Evolutionary conservation across 2,797 vertebrate genomes (phyloP).

Genomic region (Crocodylus rhombifer): DNA sequence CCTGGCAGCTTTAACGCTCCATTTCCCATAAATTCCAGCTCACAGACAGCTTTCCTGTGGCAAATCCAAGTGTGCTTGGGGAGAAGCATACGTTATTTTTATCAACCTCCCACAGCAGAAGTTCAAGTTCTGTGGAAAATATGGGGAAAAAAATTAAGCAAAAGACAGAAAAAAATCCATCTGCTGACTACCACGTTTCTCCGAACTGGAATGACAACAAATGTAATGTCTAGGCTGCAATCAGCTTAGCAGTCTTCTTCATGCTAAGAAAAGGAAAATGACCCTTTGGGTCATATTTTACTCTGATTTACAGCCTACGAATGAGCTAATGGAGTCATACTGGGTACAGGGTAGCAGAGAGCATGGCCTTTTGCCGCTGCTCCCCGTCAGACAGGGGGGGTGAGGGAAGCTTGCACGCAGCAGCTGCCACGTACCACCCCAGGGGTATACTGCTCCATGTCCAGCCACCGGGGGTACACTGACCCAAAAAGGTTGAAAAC

Average conservation of each 20-base stretch:
- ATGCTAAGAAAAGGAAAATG: not conserved
- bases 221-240: not conserved
- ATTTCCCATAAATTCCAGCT: constrained; percentile 55
- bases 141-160: not conserved
- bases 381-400: not conserved
- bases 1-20: not conserved
- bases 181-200: not conserved
- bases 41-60: not conserved
- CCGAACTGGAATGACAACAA: not conserved
- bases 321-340: not conserved
- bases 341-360: not conserved
- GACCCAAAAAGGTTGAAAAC: too few species aligned
- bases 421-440: too few species aligned
- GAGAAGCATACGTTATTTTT: constrained; percentile 63
- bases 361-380: not conserved
- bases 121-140: constrained; percentile 46
- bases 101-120: constrained; percentile 38
- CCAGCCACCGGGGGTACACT: too few species aligned
- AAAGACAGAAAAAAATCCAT: constrained; percentile 30
- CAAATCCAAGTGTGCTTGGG: constrained; percentile 3
- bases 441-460: too few species aligned
- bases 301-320: not conserved
- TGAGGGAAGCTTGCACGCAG: too few species aligned
- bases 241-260: not conserved
- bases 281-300: not conserved